Evolutionary conservation across 2,113 vertebrate species (phyloP).

Genomic region (Sturnus vulgaris): DNA sequence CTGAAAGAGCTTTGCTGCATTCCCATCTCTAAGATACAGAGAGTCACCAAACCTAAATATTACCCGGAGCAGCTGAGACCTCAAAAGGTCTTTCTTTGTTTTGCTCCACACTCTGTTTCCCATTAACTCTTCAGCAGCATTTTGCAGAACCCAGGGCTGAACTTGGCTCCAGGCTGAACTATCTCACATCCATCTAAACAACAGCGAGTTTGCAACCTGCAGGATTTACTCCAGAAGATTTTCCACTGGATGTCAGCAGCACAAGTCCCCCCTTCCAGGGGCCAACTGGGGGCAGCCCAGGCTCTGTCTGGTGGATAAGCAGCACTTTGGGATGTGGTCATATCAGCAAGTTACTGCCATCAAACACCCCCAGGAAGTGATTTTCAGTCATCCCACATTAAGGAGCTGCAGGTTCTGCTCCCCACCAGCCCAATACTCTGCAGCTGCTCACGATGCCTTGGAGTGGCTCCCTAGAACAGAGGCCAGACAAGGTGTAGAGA

Average conservation of each 20-base stretch:
- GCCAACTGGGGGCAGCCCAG: not conserved
- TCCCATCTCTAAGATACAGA: constrained; percentile 62
- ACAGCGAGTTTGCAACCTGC: not conserved
- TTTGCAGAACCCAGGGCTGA: not conserved
- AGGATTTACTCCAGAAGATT: not conserved
- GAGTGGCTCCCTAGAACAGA: not conserved
- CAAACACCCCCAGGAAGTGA: accelerated
- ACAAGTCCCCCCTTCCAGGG: not conserved
- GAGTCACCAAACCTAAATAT: constrained; percentile 66
- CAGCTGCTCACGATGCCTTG: not conserved
- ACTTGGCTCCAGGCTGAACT: not conserved
- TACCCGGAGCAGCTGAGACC: constrained; percentile 56
- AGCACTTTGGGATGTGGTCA: accelerated
- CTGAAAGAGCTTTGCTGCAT: constrained; percentile 58
- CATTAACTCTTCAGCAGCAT: constrained; percentile 30
- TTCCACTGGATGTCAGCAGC: not conserved
- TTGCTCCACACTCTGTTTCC: constrained; percentile 35
- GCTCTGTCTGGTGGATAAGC: not conserved
- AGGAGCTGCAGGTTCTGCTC: not conserved
- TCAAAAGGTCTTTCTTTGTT: constrained; percentile 41
- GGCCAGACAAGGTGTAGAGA: not conserved
- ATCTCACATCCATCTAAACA: constrained; percentile 35
- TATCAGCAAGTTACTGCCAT: not conserved
- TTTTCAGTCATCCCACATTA: not conserved
- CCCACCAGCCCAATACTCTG: not conserved